Percentiles rank a stretch among this genome's conserved stretches.
Conservation (phyloP, 2,888 invertebrate genomes). For the Drepana falcataria region DNA sequence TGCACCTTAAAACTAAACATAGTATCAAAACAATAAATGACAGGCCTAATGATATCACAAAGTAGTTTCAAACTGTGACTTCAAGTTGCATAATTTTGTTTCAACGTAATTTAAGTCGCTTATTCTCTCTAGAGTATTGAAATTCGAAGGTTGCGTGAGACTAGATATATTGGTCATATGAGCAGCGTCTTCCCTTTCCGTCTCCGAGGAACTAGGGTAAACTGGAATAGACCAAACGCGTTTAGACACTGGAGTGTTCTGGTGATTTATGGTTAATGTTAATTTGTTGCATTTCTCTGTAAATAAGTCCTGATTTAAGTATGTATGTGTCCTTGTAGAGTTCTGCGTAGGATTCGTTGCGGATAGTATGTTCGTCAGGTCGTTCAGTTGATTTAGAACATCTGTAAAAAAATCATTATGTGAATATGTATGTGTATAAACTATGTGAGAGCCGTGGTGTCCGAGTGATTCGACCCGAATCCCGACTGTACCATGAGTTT, state of each 20-base stretch:
- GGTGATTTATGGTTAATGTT: constrained; percentile 35
- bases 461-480: too few relatives aligned
- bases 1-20: too few relatives aligned
- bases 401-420: constrained; percentile 39
- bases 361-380: constrained; percentile 44
- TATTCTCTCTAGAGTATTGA: constrained; percentile 65
- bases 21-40: too few relatives aligned
- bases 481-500: too few relatives aligned
- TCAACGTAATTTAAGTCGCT: constrained; percentile 64
- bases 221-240: constrained; percentile 47
- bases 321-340: constrained; percentile 8
- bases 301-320: constrained; percentile 1
- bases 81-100: constrained; percentile 55
- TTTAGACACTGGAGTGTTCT: constrained; percentile 33
- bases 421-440: too few relatives aligned
- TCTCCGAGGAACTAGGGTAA: constrained; percentile 27
- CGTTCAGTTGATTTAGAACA: constrained; percentile 60
- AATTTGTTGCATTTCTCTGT: constrained; percentile 24
- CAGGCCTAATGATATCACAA: constrained; percentile 26
- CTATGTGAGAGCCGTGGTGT: too few relatives aligned
- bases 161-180: constrained; percentile 22
- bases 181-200: constrained; percentile 28
- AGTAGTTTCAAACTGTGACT: constrained; percentile 56
- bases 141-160: constrained; percentile 47
- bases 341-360: constrained; percentile 20